Percentiles rank a stretch among this genome's conserved stretches.
Evolutionary conservation across 2,113 vertebrate genomes (phyloP).

Genomic region (Xiphophorus maculatus): DNA sequence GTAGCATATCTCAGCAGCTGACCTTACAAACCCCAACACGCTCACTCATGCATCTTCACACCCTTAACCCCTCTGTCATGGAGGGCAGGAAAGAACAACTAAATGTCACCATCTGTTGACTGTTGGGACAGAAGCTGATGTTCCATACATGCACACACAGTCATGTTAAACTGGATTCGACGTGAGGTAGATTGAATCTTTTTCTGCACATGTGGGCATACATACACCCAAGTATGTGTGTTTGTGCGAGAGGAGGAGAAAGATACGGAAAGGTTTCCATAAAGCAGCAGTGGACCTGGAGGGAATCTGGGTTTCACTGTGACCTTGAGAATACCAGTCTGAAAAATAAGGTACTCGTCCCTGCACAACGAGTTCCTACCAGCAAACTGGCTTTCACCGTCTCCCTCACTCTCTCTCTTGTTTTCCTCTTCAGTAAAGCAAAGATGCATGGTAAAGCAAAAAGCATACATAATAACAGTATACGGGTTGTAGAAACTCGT

Average conservation of each 20-base stretch:
- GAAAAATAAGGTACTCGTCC: conserved; percentile 37
- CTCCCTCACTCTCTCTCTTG: neutral
- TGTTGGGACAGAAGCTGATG: conserved; percentile 39
- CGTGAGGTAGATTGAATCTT: conserved; percentile 4
- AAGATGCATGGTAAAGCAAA: conserved; percentile 20
- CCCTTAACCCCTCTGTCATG: conserved; percentile 52
- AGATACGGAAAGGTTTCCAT: conserved; percentile 2
- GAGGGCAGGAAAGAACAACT: neutral
- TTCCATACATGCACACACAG: conserved; percentile 17
- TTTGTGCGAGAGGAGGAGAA: neutral
- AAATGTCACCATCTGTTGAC: conserved; percentile 73
- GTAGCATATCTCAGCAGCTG: conserved; percentile 40
- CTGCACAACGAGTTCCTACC: conserved; percentile 34
- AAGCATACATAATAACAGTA: neutral
- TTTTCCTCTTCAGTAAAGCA: conserved; percentile 24
- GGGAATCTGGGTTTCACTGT: conserved; percentile 45
- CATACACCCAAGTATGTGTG: conserved; percentile 1
- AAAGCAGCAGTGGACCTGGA: conserved; percentile 33
- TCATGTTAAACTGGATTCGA: conserved; percentile 14
- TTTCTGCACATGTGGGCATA: conserved; percentile 10
- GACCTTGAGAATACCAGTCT: conserved; percentile 39
- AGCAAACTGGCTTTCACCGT: conserved; percentile 48
- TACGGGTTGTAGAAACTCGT: neutral
- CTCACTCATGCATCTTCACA: conserved; percentile 47
- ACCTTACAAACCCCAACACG: conserved; percentile 37